Base-by-base conservation (phyloP, 2,888 invertebrate species). In the Aradus depressus region DNA sequence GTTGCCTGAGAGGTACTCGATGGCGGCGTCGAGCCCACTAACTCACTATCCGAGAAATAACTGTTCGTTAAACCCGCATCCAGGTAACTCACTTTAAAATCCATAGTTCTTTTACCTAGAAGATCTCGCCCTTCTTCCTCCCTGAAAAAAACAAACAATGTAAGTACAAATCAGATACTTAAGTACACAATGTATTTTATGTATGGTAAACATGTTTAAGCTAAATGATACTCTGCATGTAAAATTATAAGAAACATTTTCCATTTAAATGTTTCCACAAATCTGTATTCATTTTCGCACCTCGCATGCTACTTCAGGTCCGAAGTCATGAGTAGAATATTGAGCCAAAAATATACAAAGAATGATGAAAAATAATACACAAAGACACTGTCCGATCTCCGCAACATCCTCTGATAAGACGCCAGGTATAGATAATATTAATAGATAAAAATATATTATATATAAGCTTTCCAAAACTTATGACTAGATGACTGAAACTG, bases 101-200 rank as follows among this genome's bases (percentile, higher is more conserved):
- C 96, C 88, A 95, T 95, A 4, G 96, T 97, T 59, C 98, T 78
- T 70, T 99, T 98, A 28, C 96, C 96, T 43, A 97, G 75, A 55
- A 98, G 73, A 70, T 97, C 97, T 58, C 92, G 80, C 10, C 98
- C 98, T 73, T 98, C 98, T 70, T 98, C 98, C 67, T 98, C 97
- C 80, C 92, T 93, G 70, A 32, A 72, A 68, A 52, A 19, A 44
- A 16, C 31, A 42, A 44, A 12, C 8, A 21, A 42, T 6, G 8
- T 28, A 28, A 28, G 8, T 28, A n/a, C 8, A 28, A 8, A 28
- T 28, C 10, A n/a, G 31, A 10, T 28, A 28, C 10, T 8, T 28
- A 10, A 28, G n/a, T 28, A 28, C 10, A 28, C 28, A 28, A 28
- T 10, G 10, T 10, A 28, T 10, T 28, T 6, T 28, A 10, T 10